These are phyloP conservation scores for Brachyrhaphis roseni DNA, from an alignment of 2,797 vertebrate genomes.

Conservation along the genomic window DNA sequence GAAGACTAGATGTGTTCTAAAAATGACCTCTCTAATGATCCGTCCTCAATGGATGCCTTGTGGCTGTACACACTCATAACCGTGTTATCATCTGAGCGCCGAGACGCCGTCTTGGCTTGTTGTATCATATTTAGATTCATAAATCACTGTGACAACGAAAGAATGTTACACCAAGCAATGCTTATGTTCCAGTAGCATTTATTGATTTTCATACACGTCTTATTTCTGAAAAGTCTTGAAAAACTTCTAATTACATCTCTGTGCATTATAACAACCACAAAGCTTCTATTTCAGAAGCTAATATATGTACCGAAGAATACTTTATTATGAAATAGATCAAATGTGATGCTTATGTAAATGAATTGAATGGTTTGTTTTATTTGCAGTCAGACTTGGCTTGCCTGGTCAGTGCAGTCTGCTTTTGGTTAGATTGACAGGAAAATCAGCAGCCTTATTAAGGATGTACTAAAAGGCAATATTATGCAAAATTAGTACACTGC, in stretches of 20 bases:
- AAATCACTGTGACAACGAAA: constrained; percentile 13
- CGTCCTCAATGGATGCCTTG: constrained; percentile 34
- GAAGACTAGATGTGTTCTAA: constrained; percentile 27
- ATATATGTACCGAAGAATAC: not conserved
- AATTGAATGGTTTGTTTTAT: not conserved
- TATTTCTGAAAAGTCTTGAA: constrained; percentile 2
- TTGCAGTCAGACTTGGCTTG: not conserved
- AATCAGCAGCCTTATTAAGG: not conserved
- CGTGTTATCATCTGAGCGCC: not conserved
- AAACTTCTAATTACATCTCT: not conserved
- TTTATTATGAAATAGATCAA: not conserved
- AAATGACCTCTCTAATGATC: constrained; percentile 20
- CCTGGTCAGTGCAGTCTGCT: not conserved
- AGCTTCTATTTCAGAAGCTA: not conserved
- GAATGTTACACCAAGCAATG: not conserved
- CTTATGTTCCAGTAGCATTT: constrained; percentile 3
- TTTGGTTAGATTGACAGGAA: not conserved
- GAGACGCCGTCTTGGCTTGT: constrained; percentile 13
- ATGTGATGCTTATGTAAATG: not conserved
- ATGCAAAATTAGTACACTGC: not conserved
- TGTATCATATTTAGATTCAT: constrained; percentile 41
- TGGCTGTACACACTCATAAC: constrained; percentile 21
- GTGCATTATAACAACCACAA: not conserved
- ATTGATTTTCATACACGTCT: constrained; percentile 2
- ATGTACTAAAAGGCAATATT: not conserved